phyloP scores from a whole-genome alignment of 2,113 vertebrate genomes.

The Hystrix brachyura region DNA sequence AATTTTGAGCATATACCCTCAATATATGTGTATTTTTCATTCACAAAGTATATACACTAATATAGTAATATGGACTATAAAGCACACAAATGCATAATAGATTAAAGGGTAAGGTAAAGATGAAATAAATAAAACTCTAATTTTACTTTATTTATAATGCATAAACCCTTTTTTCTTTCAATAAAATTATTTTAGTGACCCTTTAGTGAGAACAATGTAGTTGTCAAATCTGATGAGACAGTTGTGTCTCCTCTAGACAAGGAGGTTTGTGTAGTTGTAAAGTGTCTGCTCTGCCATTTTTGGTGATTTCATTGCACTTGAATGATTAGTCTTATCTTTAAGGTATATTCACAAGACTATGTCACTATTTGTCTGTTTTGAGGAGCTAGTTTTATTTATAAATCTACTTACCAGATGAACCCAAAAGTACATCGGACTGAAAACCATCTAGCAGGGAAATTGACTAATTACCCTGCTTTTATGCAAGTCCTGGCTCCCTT shows the following conservation, averaged over 20 bases:
- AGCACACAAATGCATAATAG: neutral
- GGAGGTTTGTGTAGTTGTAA: neutral
- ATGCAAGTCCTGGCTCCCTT: neutral
- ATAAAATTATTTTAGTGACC: neutral
- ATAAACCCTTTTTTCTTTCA: neutral
- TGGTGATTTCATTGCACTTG: neutral
- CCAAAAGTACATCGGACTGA: neutral
- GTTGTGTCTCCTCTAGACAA: conserved; percentile 3
- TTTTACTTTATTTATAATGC: conserved; percentile 33
- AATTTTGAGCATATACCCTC: neutral
- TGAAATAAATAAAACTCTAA: conserved; percentile 2
- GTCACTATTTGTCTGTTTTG: neutral
- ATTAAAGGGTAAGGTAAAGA: neutral
- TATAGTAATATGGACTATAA: neutral
- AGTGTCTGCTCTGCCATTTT: conserved; percentile 6
- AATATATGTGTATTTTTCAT: neutral
- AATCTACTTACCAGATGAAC: neutral
- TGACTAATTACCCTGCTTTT: neutral
- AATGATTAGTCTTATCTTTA: neutral
- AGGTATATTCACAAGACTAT: neutral
- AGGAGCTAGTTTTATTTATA: neutral
- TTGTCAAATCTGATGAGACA: neutral
- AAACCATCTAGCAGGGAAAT: neutral
- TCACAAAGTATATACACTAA: neutral
- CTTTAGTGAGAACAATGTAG: conserved; percentile 29